A percentile compares a stretch with the other conserved stretches of the same genome.
phyloP scores from a whole-genome alignment of 2,797 vertebrate genomes.

The Cynodonichthys magdalenae region DNA sequence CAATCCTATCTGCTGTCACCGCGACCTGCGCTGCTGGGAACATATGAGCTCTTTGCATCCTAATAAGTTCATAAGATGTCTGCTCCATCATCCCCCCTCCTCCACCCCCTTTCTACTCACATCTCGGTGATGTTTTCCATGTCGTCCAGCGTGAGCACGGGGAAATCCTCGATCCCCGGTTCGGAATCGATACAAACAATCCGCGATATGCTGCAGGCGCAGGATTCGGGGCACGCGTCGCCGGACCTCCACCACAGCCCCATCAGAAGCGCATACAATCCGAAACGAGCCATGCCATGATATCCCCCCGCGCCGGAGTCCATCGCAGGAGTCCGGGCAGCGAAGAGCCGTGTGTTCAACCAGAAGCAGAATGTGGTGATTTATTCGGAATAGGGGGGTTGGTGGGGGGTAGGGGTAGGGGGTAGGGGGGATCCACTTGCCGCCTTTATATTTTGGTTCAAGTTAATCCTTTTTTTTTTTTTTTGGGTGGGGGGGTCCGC shows the following conservation, averaged over 20 bases:
- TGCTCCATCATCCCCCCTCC: conserved; percentile 27
- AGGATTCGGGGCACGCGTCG: conserved; percentile 88
- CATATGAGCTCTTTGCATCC: conserved; percentile 43
- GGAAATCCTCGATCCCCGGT: conserved; percentile 90
- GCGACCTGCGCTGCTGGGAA: conserved; percentile 37
- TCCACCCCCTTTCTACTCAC: conserved; percentile 81
- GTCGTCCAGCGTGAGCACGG: conserved; percentile 86
- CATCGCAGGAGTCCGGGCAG: conserved; percentile 70
- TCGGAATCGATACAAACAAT: conserved; percentile 88
- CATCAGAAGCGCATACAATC: conserved; percentile 86
- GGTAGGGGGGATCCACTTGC: too few species aligned
- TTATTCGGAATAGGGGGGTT: background rate
- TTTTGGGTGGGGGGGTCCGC: too few species aligned
- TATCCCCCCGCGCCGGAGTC: conserved; percentile 81
- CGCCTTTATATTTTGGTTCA: conserved; percentile 44
- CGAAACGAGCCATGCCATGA: conserved; percentile 83
- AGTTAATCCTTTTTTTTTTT: conserved; percentile 58
- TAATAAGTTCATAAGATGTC: conserved; percentile 54
- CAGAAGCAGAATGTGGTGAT: conserved; percentile 35
- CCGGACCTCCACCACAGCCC: conserved; percentile 84
- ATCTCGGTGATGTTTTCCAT: conserved; percentile 96
- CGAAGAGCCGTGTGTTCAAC: conserved; percentile 10
- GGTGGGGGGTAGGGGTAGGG: too few species aligned
- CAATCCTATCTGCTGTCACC: too few species aligned
- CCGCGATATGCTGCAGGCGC: conserved; percentile 88